These are phyloP conservation scores for Pelecanus crispus DNA, from an alignment of 2,113 vertebrate species.

Conservation along the genomic window DNA sequence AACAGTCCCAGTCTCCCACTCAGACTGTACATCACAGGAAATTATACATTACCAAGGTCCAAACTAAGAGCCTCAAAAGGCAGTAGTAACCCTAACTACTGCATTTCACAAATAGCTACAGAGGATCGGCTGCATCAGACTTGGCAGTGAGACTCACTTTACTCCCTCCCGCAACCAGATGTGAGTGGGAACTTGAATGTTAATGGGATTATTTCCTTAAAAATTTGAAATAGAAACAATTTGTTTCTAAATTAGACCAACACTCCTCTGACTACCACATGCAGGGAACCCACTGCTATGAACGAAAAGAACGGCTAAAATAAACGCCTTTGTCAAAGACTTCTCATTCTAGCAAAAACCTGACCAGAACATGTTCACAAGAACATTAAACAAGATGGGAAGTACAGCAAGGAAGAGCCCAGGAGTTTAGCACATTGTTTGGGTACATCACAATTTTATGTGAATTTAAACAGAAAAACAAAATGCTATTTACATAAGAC, in stretches of 20 bases:
- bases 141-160: background rate
- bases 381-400: background rate
- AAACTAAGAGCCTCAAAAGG: background rate
- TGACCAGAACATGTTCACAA: fast-evolving
- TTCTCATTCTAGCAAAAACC: background rate
- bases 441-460: no score
- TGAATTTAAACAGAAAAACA: background rate
- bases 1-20: background rate
- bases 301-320: background rate
- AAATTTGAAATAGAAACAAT: constrained; percentile 8
- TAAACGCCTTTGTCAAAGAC: background rate
- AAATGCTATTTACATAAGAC: fast-evolving
- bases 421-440: fast-evolving
- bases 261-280: background rate
- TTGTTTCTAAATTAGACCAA: background rate
- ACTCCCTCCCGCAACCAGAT: background rate
- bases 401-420: background rate
- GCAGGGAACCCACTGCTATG: background rate
- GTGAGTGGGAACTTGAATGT: background rate
- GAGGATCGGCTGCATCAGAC: background rate
- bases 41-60: background rate
- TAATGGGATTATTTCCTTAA: background rate
- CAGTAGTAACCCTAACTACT: background rate
- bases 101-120: background rate
- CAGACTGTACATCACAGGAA: background rate